Conservation (phyloP, 2,888 invertebrate genomes). For the Synanthedon andrenaeformis region DNA sequence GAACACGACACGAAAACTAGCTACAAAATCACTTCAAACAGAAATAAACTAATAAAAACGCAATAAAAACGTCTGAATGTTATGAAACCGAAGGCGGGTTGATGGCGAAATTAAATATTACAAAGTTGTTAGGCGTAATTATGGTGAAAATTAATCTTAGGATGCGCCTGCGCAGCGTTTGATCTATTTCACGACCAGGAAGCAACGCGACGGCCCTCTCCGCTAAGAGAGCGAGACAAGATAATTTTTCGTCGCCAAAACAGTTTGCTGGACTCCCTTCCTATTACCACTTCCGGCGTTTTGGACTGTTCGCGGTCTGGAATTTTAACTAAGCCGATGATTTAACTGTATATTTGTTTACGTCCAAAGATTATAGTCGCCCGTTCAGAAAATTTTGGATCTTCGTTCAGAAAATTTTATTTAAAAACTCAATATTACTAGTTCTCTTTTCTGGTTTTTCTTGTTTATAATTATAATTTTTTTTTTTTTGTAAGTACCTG, state of each 20-base stretch:
- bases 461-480: no score
- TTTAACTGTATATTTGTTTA: background rate
- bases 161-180: conserved; percentile 28
- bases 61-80: conserved; percentile 14
- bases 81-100: conserved; percentile 10
- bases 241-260: conserved; percentile 29
- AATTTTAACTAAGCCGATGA: conserved; percentile 26
- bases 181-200: conserved; percentile 51
- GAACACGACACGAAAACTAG: background rate
- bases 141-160: conserved; percentile 39
- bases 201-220: conserved; percentile 21
- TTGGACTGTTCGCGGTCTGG: conserved; percentile 15
- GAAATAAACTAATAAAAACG: conserved; percentile 1
- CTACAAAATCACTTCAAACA: background rate
- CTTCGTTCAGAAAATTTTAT: no score
- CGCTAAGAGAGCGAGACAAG: conserved; percentile 12
- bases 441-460: no score
- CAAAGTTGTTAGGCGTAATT: conserved; percentile 36
- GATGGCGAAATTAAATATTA: conserved; percentile 11
- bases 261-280: conserved; percentile 21
- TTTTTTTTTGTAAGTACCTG: no score
- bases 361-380: no score
- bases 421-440: no score
- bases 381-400: no score
- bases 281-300: conserved; percentile 27